A percentile compares a stretch with the other conserved stretches of the same genome.
Evolutionary conservation across 2,113 vertebrate genomes (phyloP).

Genomic region (Danionella cerebrum): DNA sequence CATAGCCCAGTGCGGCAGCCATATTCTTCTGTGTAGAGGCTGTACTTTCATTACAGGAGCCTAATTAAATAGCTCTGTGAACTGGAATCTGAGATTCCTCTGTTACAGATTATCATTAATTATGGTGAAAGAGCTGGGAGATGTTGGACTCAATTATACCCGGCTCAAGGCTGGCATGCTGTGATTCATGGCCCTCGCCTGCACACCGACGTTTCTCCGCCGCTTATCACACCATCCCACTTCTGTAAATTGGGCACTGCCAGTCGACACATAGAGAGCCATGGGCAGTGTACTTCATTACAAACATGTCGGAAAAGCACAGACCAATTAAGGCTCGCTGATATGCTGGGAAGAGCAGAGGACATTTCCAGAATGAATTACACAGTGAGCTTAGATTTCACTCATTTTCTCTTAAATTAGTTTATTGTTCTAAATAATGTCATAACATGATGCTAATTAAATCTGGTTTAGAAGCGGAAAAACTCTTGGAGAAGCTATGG

Average conservation of each 20-base stretch:
- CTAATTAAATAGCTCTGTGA: slow-evolving; percentile 99
- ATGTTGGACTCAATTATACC: slow-evolving; percentile 99
- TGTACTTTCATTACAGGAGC: slow-evolving; percentile 99
- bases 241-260: slow-evolving; percentile 99
- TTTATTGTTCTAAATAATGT: not conserved
- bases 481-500: not conserved
- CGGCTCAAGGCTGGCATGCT: slow-evolving; percentile 97
- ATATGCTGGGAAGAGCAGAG: slow-evolving; percentile 70
- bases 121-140: slow-evolving; percentile 99
- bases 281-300: slow-evolving; percentile 97
- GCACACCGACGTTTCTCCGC: slow-evolving; percentile 88
- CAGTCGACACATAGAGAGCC: slow-evolving; percentile 99
- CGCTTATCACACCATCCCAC: slow-evolving; percentile 99
- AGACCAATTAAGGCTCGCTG: slow-evolving; percentile 92
- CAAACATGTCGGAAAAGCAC: slow-evolving; percentile 96
- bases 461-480: not conserved
- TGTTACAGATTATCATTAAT: slow-evolving; percentile 99
- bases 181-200: slow-evolving; percentile 98
- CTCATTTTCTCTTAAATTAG: not conserved
- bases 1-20: slow-evolving; percentile 84
- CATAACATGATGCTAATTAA: not conserved
- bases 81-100: slow-evolving; percentile 99
- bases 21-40: slow-evolving; percentile 94
- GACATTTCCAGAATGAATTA: slow-evolving; percentile 55
- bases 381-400: not conserved